phyloP scores from a whole-genome alignment of 2,888 invertebrate species.

The Lucinisca nassula region DNA sequence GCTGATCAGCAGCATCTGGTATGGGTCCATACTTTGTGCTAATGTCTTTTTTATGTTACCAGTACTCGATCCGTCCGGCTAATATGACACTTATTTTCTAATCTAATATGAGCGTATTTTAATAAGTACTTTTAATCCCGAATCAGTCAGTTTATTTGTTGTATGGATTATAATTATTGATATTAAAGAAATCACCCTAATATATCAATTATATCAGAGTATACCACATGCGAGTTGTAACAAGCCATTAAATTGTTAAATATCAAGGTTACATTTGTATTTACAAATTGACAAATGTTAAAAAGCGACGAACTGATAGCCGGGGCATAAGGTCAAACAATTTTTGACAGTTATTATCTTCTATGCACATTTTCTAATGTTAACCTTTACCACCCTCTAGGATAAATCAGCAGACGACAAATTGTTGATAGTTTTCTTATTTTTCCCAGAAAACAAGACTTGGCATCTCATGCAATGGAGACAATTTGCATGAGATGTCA shows the following conservation, averaged over 20 bases:
- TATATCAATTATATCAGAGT: neutral
- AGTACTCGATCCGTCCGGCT: no score
- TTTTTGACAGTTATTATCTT: neutral
- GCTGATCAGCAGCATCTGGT: no score
- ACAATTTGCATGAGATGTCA: no score
- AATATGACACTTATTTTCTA: neutral
- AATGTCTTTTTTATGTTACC: no score
- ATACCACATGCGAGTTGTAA: neutral
- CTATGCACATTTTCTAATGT: no score
- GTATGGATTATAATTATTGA: neutral
- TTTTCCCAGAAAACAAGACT: no score
- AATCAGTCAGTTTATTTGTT: neutral
- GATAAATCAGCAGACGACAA: no score
- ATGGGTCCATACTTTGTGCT: no score
- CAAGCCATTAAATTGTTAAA: neutral
- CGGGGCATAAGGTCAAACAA: neutral
- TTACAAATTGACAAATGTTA: neutral
- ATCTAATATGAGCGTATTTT: neutral
- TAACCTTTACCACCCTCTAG: no score
- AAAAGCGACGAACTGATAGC: neutral
- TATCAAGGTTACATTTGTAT: neutral
- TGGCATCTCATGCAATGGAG: no score
- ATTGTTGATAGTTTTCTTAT: no score
- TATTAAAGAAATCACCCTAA: neutral
- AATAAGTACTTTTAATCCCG: neutral